Percentiles rank a stretch among this genome's conserved stretches.
Evolutionary conservation across 2,113 vertebrate genomes (phyloP).

Genomic region (Neopipo cinnamomea): DNA sequence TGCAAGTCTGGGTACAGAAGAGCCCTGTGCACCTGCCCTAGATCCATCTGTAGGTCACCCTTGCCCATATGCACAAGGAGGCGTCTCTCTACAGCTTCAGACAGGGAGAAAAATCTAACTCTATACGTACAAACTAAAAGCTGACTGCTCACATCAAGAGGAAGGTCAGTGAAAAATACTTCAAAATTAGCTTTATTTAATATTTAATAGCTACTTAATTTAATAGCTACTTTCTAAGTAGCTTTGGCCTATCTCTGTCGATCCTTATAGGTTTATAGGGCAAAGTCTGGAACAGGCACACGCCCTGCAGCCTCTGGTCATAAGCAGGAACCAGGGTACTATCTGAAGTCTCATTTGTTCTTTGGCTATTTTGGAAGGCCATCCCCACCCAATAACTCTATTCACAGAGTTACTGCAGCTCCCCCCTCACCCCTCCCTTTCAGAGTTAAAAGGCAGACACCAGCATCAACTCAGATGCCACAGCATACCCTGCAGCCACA

Average conservation of each 20-base stretch:
- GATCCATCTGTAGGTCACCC: not conserved
- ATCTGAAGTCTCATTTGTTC: not conserved
- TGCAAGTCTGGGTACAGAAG: not conserved
- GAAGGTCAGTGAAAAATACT: not conserved
- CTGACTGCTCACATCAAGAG: not conserved
- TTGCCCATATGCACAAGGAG: not conserved
- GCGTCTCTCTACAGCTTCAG: not conserved
- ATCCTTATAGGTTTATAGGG: not conserved
- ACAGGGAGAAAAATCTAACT: not conserved
- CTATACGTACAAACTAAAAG: not conserved
- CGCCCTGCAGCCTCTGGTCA: not conserved
- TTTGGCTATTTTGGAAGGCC: not conserved
- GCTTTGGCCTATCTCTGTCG: not conserved
- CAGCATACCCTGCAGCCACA: not conserved
- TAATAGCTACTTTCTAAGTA: not conserved
- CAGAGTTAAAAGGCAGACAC: not conserved
- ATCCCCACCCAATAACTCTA: not conserved
- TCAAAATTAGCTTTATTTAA: not conserved
- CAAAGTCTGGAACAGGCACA: not conserved
- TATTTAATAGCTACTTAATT: not conserved
- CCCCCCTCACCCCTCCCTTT: not conserved
- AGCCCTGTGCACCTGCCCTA: not conserved
- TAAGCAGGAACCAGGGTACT: not conserved
- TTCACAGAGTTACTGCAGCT: not conserved
- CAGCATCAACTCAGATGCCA: not conserved